Base-by-base conservation (phyloP, 2,888 invertebrate species). In the Platerodrilus igneus region DNA sequence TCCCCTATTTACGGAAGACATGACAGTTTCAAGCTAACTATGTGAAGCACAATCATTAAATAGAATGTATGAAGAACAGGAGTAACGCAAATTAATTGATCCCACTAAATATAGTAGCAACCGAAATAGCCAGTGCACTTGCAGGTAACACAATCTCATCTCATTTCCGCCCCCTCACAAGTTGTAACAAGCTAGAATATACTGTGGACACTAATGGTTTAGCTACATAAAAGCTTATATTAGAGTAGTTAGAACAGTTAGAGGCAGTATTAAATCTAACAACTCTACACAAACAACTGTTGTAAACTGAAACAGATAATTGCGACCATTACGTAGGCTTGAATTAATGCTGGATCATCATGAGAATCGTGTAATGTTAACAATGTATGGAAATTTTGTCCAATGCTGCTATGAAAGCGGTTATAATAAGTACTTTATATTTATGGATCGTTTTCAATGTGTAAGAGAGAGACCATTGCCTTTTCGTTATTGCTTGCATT, bases 11-110 rank as follows among this genome's bases (percentile, higher is more conserved):
- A n/a, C n/a, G n/a, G n/a, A n/a, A n/a, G n/a, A n/a, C n/a, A n/a
- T n/a, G n/a, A n/a, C n/a, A n/a, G n/a, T n/a, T n/a, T n/a, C n/a
- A n/a, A n/a, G n/a, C 9, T 25, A 21, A 51, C 52, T 53, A 51
- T 46, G 48, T 53, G 53, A 56, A 55, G 51, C 53, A 52, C 55
- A 56, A 55, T 54, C 53, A 54, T 56, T 56, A 56, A 52, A 50
- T 53, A 51, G 43, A 42, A 48, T 53, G 51, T 50, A 40, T 52
- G 50, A 49, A 46, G 44, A 42, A 39, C 43, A 43, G 54, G 44
- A 57, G 54, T 53, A 52, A 55, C 50, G 50, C 55, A 53, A 56
- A 56, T 53, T 56, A 55, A 52, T 53, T 48, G 37, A 45, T 52
- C 42, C 33, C 31, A 27, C 37, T 37, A 37, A 37, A 41, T 45